phyloP scores from a whole-genome alignment of 2,888 invertebrate genomes.

The Macaria liturata region DNA sequence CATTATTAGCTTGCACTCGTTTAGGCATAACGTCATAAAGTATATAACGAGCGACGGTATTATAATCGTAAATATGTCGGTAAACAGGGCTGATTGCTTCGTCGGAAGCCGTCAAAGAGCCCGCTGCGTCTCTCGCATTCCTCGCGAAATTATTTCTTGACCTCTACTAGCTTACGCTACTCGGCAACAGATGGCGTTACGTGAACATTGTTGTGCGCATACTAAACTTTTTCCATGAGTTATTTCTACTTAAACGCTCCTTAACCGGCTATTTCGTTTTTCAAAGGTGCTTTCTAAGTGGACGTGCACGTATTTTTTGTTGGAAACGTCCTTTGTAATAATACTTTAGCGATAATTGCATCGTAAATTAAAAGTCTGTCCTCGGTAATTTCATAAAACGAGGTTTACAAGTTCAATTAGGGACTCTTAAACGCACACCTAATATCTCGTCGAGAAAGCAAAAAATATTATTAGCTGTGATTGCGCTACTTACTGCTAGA shows the following conservation, averaged over 20 bases:
- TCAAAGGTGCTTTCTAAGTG: conserved; percentile 80
- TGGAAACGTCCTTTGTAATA: conserved; percentile 70
- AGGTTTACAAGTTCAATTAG: conserved; percentile 48
- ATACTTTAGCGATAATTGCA: conserved; percentile 72
- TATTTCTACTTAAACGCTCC: conserved; percentile 76
- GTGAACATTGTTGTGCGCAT: conserved; percentile 68
- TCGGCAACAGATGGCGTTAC: conserved; percentile 78
- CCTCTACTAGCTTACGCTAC: conserved; percentile 69
- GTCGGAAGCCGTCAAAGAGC: conserved; percentile 80
- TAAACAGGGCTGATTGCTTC: conserved; percentile 81
- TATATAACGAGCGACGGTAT: conserved; percentile 80
- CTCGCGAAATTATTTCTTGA: conserved; percentile 69
- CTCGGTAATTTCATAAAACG: conserved; percentile 64
- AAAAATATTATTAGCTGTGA: conserved; percentile 20
- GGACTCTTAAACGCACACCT: conserved; percentile 4
- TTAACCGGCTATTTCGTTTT: conserved; percentile 79
- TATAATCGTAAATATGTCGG: conserved; percentile 82
- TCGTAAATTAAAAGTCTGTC: conserved; percentile 66
- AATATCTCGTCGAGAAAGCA: conserved; percentile 8
- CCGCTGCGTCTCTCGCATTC: conserved; percentile 73
- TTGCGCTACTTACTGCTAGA: conserved; percentile 46
- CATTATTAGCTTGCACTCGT: conserved; percentile 66
- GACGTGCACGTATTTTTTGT: conserved; percentile 61
- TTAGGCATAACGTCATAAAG: conserved; percentile 79
- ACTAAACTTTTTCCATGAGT: conserved; percentile 65